Evolutionary conservation across 2,113 vertebrate species (phyloP), one percentile per base, ranked within the genome.

Genomic region (Mirounga angustirostris): DNA sequence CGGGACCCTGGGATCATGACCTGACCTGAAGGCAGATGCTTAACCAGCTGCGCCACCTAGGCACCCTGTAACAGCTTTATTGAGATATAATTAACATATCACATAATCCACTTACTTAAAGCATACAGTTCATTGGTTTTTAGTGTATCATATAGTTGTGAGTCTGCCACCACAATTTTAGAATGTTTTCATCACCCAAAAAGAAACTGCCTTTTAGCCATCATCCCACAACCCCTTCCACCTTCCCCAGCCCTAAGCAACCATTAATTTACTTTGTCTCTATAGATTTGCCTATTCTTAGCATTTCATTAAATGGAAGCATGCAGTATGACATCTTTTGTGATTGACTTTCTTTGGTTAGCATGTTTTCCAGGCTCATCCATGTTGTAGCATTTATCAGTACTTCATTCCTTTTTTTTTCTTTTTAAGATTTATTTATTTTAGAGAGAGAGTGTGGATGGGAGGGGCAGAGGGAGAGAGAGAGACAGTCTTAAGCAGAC

Each of bases 101-200:
- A 52, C 46, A 59, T 28, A n/a, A 1, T 69, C 84, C 18, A 67
- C 18, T 33, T 80, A 85, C 69, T 76, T 59, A 71, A 81, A 88
- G 33, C 81, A 7, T 40, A 50, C 22, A 63, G 52, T 81, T 63
- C 5, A 71, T 1, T 46, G 50, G 61, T 80, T 80, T 78, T 88
- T 69, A 73, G 24, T 61, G 28, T 69, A n/a, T 94, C 30, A 36
- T 71, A 52, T 19, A 61, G 52, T 73, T 95, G 67, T 84, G 43
- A 91, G 83, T 76, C 36, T 30, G 46, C 74, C 21, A 95, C 86
- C 58, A 74, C 28, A 78, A 40, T 83, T 83, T 65, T 95, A 90
- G 79, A 78, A 67, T 36, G 43, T 76, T 58, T 89, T 90, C 21
- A 46, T 84, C 50, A 76, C 36, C 36, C 21, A 28, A 18, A 86